Percentiles rank a stretch among this genome's conserved stretches.
Evolutionary conservation across 2,888 invertebrate genomes (phyloP).

Genomic region (Tetanocera ferruginea): DNA sequence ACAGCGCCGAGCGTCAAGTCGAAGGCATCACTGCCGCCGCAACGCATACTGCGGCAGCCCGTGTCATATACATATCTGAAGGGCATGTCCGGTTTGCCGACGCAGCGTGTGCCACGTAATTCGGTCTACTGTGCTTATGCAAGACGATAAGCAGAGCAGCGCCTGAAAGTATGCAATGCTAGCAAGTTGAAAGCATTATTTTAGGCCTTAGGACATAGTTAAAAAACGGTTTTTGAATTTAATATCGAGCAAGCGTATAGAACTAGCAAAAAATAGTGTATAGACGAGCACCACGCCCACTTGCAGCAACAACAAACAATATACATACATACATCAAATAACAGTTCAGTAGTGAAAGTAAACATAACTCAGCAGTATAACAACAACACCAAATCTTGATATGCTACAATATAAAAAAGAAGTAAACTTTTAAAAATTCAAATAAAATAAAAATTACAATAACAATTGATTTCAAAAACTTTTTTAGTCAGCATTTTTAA

Average conservation of each 20-base stretch:
- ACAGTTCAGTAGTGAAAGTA: not conserved
- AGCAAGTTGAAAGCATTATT: not conserved
- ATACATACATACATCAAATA: not conserved
- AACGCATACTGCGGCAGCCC: conserved; percentile 83
- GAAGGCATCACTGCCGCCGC: conserved; percentile 74
- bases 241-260: not conserved
- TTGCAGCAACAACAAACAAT: not conserved
- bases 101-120: conserved; percentile 81
- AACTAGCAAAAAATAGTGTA: not conserved
- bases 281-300: conserved; percentile 29
- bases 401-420: not conserved
- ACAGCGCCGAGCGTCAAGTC: conserved; percentile 45
- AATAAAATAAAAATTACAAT: not conserved
- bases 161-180: conserved; percentile 18
- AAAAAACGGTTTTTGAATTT: not conserved
- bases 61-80: conserved; percentile 85
- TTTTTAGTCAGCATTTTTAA: conserved; percentile 12
- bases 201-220: not conserved
- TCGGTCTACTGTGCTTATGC: conserved; percentile 67
- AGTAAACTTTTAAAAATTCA: not conserved
- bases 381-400: not conserved
- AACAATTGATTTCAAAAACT: not conserved
- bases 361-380: not conserved
- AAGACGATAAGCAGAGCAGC: conserved; percentile 58
- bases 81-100: conserved; percentile 85